Percentiles rank a stretch among this genome's conserved stretches.
phyloP scores from a whole-genome alignment of 2,113 vertebrate genomes.

The Hippopotamus amphibius region DNA sequence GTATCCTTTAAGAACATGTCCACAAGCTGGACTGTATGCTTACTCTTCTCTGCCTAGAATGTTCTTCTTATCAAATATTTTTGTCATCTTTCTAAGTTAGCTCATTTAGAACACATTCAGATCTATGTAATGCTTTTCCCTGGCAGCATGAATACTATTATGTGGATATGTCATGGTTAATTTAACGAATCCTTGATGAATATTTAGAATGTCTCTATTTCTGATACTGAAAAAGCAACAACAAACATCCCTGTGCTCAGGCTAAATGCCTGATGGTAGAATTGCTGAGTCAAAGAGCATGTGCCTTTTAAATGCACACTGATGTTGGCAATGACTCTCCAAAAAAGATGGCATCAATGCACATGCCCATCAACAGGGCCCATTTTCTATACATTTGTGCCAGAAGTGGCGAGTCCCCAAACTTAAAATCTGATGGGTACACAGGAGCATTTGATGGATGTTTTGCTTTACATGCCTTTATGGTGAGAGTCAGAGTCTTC shows the following conservation, averaged over 20 bases:
- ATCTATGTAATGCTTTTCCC: neutral
- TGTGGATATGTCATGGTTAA: neutral
- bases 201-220: neutral
- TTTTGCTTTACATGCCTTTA: neutral
- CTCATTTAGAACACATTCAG: neutral
- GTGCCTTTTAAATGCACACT: neutral
- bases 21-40: neutral
- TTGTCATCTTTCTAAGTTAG: slow-evolving; percentile 30
- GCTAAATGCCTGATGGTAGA: neutral
- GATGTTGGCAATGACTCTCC: neutral
- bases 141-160: neutral
- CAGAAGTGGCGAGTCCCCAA: neutral
- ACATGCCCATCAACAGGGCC: neutral
- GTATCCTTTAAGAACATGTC: neutral
- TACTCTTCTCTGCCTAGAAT: neutral
- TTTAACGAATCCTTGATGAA: neutral
- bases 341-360: neutral
- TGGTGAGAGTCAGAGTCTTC: neutral
- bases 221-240: neutral
- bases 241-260: neutral
- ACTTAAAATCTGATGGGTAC: neutral
- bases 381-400: neutral
- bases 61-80: slow-evolving; percentile 26
- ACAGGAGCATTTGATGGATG: neutral
- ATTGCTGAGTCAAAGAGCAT: neutral